Conservation (phyloP, 1,140 invertebrate species). For the Drosophila equinoxialis region DNA sequence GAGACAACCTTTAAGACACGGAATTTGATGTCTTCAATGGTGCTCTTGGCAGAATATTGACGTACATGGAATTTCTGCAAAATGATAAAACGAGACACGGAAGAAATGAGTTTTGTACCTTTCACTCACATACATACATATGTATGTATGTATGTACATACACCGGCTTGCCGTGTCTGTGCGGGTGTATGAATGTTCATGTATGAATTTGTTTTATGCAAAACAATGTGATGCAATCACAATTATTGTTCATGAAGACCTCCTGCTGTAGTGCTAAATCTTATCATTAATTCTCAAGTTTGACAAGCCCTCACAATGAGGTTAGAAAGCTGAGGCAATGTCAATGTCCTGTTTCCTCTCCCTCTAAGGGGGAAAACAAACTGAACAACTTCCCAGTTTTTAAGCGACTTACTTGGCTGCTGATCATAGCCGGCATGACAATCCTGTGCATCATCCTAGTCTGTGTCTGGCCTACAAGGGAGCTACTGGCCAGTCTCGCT, state of each 20-base stretch:
- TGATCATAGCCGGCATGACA: conserved; percentile 63
- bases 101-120: neutral
- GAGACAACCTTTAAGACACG: conserved; percentile 91
- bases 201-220: conserved; percentile 40
- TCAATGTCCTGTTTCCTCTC: neutral
- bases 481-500: conserved; percentile 49
- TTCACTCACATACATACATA: conserved; percentile 35
- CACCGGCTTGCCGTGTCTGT: conserved; percentile 15
- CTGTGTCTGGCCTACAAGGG: conserved; percentile 56
- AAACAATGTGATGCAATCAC: conserved; percentile 60
- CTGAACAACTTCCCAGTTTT: too few relatives aligned
- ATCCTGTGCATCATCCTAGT: conserved; percentile 72
- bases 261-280: neutral
- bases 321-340: conserved; percentile 47
- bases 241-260: neutral
- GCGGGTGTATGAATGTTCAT: conserved; percentile 16
- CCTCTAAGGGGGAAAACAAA: neutral
- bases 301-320: conserved; percentile 55
- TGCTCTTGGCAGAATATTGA: conserved; percentile 73
- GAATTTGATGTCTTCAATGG: conserved; percentile 86
- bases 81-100: neutral
- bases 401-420: conserved; percentile 65
- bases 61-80: conserved; percentile 56
- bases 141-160: too few relatives aligned
- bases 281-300: neutral